Evolutionary conservation across 2,888 invertebrate species (phyloP).

Genomic region (Acronicta leporina): DNA sequence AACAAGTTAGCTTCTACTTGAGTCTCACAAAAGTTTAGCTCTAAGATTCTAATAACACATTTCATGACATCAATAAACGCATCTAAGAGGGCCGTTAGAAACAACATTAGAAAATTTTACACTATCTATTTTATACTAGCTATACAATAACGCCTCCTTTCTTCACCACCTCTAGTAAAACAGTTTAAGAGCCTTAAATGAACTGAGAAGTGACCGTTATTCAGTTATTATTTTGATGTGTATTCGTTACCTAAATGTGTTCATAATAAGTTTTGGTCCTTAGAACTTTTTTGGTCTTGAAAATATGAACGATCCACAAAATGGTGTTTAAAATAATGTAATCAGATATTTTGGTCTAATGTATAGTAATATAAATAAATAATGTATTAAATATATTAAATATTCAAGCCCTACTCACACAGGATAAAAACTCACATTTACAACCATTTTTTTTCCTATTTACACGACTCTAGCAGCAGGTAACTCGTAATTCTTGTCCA

Average conservation of each 20-base stretch:
- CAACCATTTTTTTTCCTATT: background rate
- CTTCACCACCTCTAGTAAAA: background rate
- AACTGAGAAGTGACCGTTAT: background rate
- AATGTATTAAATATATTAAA: too few relatives aligned
- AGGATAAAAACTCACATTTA: background rate
- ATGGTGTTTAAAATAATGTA: too few relatives aligned
- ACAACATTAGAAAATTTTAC: constrained; percentile 23
- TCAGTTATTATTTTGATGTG: too few relatives aligned
- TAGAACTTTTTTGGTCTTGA: too few relatives aligned
- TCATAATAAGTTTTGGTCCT: too few relatives aligned
- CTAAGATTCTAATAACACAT: constrained; percentile 15
- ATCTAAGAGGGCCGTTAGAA: constrained; percentile 8
- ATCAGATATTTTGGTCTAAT: too few relatives aligned
- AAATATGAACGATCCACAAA: too few relatives aligned
- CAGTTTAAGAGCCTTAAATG: background rate
- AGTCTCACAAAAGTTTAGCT: background rate
- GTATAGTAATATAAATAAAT: too few relatives aligned
- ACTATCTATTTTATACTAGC: constrained; percentile 8
- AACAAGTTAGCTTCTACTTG: background rate
- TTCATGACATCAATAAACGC: constrained; percentile 24
- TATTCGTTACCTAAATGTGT: too few relatives aligned
- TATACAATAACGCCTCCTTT: background rate
- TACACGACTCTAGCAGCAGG: background rate
- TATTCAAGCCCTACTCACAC: too few relatives aligned
- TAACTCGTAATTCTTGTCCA: background rate